Conservation (phyloP, 2,113 vertebrate species). For the Xiphophorus couchianus region DNA sequence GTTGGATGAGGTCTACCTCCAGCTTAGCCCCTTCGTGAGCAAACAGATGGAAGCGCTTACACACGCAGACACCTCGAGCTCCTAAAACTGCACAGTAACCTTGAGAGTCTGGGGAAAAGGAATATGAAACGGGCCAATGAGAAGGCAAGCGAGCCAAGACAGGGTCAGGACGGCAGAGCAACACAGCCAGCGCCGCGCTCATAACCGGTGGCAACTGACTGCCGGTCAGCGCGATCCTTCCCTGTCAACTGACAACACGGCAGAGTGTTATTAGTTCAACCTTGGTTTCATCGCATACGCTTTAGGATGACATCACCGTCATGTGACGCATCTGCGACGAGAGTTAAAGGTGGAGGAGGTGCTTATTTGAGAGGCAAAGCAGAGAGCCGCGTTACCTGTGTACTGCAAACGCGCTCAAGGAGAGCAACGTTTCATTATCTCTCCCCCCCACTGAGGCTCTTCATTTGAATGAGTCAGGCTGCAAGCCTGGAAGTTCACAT, state of each 20-base stretch:
- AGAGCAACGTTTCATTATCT: neutral
- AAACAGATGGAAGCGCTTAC: constrained; percentile 44
- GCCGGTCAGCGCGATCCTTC: constrained; percentile 34
- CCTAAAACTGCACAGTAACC: constrained; percentile 49
- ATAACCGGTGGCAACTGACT: constrained; percentile 52
- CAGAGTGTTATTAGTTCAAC: constrained; percentile 16
- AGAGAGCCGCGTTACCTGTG: constrained; percentile 39
- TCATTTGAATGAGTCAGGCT: neutral
- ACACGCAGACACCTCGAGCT: constrained; percentile 44
- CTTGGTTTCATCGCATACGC: constrained; percentile 14
- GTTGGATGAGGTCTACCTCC: constrained; percentile 46
- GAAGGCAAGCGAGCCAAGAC: constrained; percentile 44
- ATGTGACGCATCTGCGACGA: constrained; percentile 42
- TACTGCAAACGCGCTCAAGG: constrained; percentile 41
- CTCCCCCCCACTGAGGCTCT: constrained; percentile 20
- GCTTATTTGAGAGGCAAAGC: constrained; percentile 74
- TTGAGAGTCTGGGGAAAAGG: constrained; percentile 49
- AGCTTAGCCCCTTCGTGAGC: constrained; percentile 33
- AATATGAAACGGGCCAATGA: constrained; percentile 67
- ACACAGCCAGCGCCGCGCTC: constrained; percentile 25
- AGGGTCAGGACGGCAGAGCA: constrained; percentile 40
- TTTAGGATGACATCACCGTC: constrained; percentile 58
- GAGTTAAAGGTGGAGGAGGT: constrained; percentile 28
- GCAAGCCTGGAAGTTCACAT: neutral
- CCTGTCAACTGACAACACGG: constrained; percentile 9